Evolutionary conservation across 2,113 vertebrate genomes (phyloP).

Genomic region (Anolis carolinensis): DNA sequence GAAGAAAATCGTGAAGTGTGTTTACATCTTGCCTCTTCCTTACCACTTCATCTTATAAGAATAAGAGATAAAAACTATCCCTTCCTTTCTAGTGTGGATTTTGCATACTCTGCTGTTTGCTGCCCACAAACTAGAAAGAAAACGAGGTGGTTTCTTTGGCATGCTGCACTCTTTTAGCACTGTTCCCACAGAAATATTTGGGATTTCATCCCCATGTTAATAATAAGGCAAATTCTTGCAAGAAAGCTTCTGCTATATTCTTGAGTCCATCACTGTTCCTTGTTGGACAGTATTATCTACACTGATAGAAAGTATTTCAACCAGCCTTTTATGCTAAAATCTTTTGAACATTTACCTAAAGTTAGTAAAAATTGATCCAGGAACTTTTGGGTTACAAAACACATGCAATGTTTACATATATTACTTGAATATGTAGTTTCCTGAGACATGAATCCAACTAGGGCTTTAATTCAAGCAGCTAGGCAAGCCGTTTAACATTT

Average conservation of each 20-base stretch:
- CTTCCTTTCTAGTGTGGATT: conserved; percentile 19
- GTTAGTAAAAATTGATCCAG: neutral
- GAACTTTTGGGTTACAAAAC: neutral
- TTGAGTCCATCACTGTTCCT: neutral
- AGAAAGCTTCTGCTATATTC: neutral
- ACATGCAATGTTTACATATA: neutral
- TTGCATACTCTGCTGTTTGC: accelerated
- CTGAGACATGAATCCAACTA: neutral
- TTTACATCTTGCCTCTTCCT: conserved; percentile 67
- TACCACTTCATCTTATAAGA: conserved; percentile 55
- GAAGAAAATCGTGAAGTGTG: conserved; percentile 67
- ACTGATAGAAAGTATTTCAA: neutral
- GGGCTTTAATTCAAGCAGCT: neutral
- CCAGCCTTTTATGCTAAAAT: neutral
- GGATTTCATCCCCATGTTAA: conserved; percentile 29
- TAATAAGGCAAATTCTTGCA: neutral
- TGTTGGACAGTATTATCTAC: neutral
- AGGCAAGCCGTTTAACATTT: too few species aligned
- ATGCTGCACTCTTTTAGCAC: conserved; percentile 9
- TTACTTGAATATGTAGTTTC: neutral
- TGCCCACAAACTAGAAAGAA: neutral
- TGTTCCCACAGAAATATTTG: neutral
- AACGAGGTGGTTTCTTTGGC: neutral
- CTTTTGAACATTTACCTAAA: neutral
- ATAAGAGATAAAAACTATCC: conserved; percentile 38